These are phyloP conservation scores for Dicyrtomina minuta DNA, from an alignment of 2,888 invertebrate genomes.

Conservation along the genomic window DNA sequence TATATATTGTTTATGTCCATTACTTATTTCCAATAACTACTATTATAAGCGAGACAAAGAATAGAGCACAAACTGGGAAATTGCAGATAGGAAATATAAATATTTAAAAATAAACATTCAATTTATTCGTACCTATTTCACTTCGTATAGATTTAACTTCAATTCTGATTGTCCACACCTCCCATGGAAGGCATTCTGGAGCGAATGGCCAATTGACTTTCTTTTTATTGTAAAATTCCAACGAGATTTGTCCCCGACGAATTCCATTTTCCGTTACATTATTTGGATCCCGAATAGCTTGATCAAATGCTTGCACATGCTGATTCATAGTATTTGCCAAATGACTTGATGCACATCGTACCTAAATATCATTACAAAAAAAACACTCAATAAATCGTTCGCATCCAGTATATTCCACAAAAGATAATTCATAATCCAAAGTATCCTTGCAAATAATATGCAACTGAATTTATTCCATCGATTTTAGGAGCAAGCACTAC, in stretches of 20 bases:
- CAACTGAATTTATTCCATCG: too few relatives aligned
- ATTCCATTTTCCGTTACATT: conserved; percentile 52
- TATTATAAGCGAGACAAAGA: too few relatives aligned
- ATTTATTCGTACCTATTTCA: conserved; percentile 65
- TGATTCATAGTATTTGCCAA: conserved; percentile 71
- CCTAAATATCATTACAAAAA: conserved; percentile 54
- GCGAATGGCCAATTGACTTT: conserved; percentile 86
- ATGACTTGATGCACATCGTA: conserved; percentile 83
- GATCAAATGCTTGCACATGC: conserved; percentile 60
- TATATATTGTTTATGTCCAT: too few relatives aligned
- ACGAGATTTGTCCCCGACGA: conserved; percentile 72
- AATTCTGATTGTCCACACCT: conserved; percentile 94
- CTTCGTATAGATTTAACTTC: conserved; percentile 81
- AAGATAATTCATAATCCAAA: not conserved
- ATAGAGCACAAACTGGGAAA: too few relatives aligned
- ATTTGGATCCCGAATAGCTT: conserved; percentile 56
- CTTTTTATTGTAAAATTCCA: conserved; percentile 93
- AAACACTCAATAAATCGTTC: not conserved
- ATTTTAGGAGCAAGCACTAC: too few relatives aligned
- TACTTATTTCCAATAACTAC: too few relatives aligned
- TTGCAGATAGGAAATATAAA: too few relatives aligned
- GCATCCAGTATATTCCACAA: not conserved
- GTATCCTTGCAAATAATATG: too few relatives aligned
- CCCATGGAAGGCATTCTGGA: conserved; percentile 94
- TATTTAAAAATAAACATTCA: too few relatives aligned